A percentile compares a stretch with the other conserved stretches of the same genome.
phyloP scores from a whole-genome alignment of 1,140 invertebrate species.

The Rhagoletis zephyria region DNA sequence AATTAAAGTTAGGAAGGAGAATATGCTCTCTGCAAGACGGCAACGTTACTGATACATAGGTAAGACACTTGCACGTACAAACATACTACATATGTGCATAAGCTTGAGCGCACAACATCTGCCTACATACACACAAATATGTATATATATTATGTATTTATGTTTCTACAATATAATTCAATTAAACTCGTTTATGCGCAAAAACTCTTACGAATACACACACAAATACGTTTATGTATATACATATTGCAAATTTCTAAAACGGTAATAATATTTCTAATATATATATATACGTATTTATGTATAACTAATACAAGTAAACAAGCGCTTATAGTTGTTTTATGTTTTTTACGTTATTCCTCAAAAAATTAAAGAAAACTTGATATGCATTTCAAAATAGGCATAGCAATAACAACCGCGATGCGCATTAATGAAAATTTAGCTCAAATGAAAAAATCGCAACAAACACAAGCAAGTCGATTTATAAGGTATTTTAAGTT shows the following conservation, averaged over 20 bases:
- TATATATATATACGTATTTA: background rate
- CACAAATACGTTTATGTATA: background rate
- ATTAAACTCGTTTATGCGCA: background rate
- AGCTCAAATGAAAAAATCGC: background rate
- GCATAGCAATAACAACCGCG: constrained; percentile 24
- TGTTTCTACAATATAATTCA: background rate
- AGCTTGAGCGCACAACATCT: background rate
- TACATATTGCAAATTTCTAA: background rate
- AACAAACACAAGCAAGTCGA: background rate
- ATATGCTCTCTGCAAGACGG: constrained; percentile 44
- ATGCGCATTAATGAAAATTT: background rate
- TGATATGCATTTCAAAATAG: constrained; percentile 37
- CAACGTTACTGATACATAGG: constrained; percentile 26
- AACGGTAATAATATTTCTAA: background rate
- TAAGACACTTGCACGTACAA: background rate
- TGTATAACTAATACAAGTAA: constrained; percentile 17
- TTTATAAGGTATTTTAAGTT: background rate
- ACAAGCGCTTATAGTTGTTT: constrained; percentile 42
- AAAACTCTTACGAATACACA: background rate
- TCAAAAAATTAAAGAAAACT: background rate
- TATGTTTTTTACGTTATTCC: background rate
- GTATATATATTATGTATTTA: background rate
- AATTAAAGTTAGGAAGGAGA: constrained; percentile 30
- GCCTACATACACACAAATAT: constrained; percentile 10
- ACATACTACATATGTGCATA: background rate